Base-by-base conservation (phyloP, 37 sponge, comb jelly and placozoan genomes). In the Tethya wilhelma region DNA sequence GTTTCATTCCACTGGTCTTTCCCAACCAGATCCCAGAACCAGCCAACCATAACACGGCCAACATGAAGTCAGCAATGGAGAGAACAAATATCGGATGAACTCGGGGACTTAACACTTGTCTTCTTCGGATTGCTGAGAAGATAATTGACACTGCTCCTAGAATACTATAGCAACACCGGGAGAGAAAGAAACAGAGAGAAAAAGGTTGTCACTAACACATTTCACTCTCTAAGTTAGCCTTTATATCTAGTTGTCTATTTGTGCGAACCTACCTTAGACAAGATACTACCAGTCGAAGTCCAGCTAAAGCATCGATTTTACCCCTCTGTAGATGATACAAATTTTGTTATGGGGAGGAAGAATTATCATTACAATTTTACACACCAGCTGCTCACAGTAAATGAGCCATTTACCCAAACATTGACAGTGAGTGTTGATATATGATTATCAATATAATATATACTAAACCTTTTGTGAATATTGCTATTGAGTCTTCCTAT, bases 11-110 rank as follows among this genome's bases (percentile, higher is more conserved):
- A 22, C 29, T 6, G 23, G 9, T 5, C 26, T 40, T 45, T 41
- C 43, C 36, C 56, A 84, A 26, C 85, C 85, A 84, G 29, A 84
- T 39, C 9, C n/a, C 23, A 4, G 71, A 37, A 5, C 85, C 85
- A 17, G 59, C 71, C 11, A 76, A 40, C 62, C 69, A 84, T 36
- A 77, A 57, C 25, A 75, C 39, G 2, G 78, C 32, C 26, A 84
- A 49, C 41, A 84, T 46, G 28, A 67, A 2, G 71, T 84, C 85
- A 43, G 85, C 85, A 4, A 84, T 69, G 56, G 78, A 84, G 25
- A 84, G 40, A 17, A 84, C 62, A 62, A 84, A 84, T 43, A 84
- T 76, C 25, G 85, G 85, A 30, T 76, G 77, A 2, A 84, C 71
- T 74, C 73, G 55, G n/a, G n/a, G n/a, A n/a, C n/a, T n/a, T 30